These are phyloP conservation scores for Chitala chitala DNA, from an alignment of 2,113 vertebrate species.

Conservation along the genomic window DNA sequence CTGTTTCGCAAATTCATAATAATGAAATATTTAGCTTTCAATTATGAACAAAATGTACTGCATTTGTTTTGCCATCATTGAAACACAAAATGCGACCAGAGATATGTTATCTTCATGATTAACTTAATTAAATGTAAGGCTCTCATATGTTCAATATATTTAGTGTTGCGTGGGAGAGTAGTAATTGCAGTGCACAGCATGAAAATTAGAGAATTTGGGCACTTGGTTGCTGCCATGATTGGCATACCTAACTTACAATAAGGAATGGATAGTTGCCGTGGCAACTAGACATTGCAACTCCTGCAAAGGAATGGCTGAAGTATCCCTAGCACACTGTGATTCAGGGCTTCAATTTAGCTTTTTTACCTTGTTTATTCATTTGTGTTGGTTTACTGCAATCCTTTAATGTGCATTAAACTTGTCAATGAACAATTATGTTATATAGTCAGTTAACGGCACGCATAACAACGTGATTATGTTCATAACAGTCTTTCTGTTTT, in stretches of 20 bases:
- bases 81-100: neutral
- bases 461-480: conserved; percentile 29
- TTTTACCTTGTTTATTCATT: conserved; percentile 13
- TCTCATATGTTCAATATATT: conserved; percentile 44
- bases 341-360: neutral
- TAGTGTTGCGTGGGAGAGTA: conserved; percentile 54
- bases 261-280: conserved; percentile 47
- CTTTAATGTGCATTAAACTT: conserved; percentile 22
- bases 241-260: conserved; percentile 43
- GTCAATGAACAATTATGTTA: conserved; percentile 30
- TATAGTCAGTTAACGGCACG: conserved; percentile 35
- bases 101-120: neutral
- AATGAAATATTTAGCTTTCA: too few relatives aligned
- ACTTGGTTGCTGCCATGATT: conserved; percentile 46
- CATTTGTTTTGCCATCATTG: neutral
- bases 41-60: neutral
- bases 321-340: neutral
- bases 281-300: conserved; percentile 53
- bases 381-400: conserved; percentile 34
- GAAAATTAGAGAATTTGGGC: conserved; percentile 32
- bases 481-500: conserved; percentile 24
- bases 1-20: neutral
- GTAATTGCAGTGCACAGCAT: conserved; percentile 58
- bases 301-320: conserved; percentile 10
- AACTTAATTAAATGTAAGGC: conserved; percentile 8